phyloP scores from a whole-genome alignment of 2,888 invertebrate species.

The Scaeva pyrastri region DNA sequence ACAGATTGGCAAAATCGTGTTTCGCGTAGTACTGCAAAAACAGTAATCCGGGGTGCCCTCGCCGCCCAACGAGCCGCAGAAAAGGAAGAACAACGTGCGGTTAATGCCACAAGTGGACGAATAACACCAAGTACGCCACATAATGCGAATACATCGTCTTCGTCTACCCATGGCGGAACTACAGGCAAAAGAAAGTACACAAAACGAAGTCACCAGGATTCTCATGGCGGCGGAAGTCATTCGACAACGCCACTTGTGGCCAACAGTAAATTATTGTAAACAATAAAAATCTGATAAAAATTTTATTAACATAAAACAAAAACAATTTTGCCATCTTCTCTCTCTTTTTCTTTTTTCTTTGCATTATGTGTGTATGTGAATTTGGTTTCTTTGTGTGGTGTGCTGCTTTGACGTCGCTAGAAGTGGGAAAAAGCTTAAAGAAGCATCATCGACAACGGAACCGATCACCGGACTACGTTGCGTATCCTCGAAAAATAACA shows the following conservation, averaged over 20 bases:
- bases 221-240: conserved; percentile 63
- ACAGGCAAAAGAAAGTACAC: conserved; percentile 70
- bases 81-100: conserved; percentile 71
- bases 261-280: conserved; percentile 85
- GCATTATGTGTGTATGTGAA: conserved; percentile 67
- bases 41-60: conserved; percentile 81
- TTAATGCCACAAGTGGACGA: conserved; percentile 66
- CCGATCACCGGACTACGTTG: conserved; percentile 73
- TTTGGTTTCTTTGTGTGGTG: conserved; percentile 62
- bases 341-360: conserved; percentile 64
- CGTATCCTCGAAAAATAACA: conserved; percentile 68
- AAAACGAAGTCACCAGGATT: conserved; percentile 73
- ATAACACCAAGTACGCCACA: conserved; percentile 61
- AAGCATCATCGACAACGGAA: conserved; percentile 75
- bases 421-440: conserved; percentile 78
- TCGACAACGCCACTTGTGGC: conserved; percentile 84
- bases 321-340: conserved; percentile 83
- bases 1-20: conserved; percentile 90
- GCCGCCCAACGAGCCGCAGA: conserved; percentile 83
- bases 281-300: conserved; percentile 84
- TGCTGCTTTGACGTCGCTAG: conserved; percentile 60
- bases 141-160: conserved; percentile 29
- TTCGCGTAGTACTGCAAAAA: conserved; percentile 83
- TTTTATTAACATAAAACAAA: conserved; percentile 84
- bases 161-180: conserved; percentile 43